phyloP scores from a whole-genome alignment of 1,140 invertebrate species.

The Microplitis demolitor region DNA sequence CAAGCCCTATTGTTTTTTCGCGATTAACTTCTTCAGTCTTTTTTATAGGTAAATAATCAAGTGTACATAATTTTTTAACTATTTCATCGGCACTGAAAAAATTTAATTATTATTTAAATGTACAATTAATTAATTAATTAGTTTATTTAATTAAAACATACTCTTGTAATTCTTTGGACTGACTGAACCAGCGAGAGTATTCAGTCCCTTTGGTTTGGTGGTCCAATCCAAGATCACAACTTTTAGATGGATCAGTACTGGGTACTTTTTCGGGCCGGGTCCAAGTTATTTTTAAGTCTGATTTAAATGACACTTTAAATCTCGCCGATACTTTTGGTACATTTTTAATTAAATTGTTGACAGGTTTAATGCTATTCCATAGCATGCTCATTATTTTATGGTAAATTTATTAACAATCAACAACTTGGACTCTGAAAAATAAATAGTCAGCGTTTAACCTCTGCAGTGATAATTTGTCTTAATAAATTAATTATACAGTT shows the following conservation, averaged over 20 bases:
- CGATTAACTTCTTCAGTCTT: conserved; percentile 48
- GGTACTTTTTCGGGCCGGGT: conserved; percentile 64
- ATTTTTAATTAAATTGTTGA: no score
- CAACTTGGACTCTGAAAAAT: no score
- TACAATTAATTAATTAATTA: not conserved
- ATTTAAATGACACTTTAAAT: conserved; percentile 46
- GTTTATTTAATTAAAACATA: conserved; percentile 38
- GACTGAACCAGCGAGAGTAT: conserved; percentile 46
- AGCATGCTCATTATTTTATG: no score
- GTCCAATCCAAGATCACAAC: conserved; percentile 63
- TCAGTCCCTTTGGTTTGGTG: conserved; percentile 53
- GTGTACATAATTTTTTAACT: conserved; percentile 65
- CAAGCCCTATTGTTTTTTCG: conserved; percentile 57
- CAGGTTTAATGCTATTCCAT: no score
- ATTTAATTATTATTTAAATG: not conserved
- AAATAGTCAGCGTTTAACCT: no score
- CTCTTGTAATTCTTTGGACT: conserved; percentile 64
- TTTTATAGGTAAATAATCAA: conserved; percentile 61
- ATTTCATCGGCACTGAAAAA: conserved; percentile 63
- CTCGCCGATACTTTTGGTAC: no score
- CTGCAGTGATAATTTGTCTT: no score
- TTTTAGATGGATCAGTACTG: conserved; percentile 61
- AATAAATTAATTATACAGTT: no score
- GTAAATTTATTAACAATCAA: not conserved
- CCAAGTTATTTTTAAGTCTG: conserved; percentile 71